Conservation (phyloP, 1,140 invertebrate species). For the Leptinotarsa lineolata region DNA sequence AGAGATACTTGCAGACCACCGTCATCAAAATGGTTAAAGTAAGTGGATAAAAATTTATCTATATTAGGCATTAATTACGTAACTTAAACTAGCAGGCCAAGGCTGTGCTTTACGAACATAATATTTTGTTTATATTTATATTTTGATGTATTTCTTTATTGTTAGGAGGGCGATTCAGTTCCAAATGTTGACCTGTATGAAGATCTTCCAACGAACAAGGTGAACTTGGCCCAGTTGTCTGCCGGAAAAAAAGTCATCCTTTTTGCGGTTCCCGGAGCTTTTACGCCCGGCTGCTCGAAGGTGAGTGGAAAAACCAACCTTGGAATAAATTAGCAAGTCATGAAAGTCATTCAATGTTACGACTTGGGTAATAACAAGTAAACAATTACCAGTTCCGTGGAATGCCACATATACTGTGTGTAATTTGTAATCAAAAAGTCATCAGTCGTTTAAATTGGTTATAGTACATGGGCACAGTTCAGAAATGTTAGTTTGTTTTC, state of each 20-base stretch:
- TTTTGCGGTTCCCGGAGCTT: conserved; percentile 92
- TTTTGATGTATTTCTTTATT: conserved; percentile 37
- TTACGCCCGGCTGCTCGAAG: conserved; percentile 94
- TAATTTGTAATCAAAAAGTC: too few species aligned
- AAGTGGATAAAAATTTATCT: conserved; percentile 13
- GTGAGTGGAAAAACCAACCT: conserved; percentile 54
- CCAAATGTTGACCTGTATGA: conserved; percentile 83
- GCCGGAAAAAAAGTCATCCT: conserved; percentile 83
- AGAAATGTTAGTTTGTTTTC: too few species aligned
- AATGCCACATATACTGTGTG: too few species aligned
- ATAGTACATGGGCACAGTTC: too few species aligned
- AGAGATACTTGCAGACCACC: conserved; percentile 31
- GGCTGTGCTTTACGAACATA: too few species aligned
- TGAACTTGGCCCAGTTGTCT: conserved; percentile 76
- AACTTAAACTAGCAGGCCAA: not conserved
- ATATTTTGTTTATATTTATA: not conserved
- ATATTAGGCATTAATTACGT: not conserved
- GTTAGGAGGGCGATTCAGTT: conserved; percentile 81
- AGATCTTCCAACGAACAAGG: conserved; percentile 81
- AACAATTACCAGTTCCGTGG: too few species aligned
- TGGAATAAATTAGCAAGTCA: not conserved
- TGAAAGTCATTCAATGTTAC: not conserved
- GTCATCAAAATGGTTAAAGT: conserved; percentile 38
- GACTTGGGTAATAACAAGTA: too few species aligned
- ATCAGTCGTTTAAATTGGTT: too few species aligned